Conservation (phyloP, 2,888 invertebrate species). For the Chloroclystis v-ata region DNA sequence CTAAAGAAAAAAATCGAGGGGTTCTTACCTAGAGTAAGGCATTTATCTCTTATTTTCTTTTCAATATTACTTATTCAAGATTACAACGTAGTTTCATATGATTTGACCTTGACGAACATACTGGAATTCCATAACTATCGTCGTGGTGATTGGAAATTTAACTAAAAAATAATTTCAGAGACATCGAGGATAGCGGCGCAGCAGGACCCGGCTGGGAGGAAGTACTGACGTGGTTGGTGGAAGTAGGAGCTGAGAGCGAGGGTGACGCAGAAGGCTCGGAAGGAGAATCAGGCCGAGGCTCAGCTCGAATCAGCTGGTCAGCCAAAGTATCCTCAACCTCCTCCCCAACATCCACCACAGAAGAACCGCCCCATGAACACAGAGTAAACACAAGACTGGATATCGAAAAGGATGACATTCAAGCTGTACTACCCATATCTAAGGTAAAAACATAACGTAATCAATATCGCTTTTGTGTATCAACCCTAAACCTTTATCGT, state of each 20-base stretch:
- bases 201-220: slow-evolving; percentile 82
- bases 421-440: slow-evolving; percentile 94
- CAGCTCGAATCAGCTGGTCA: slow-evolving; percentile 92
- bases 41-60: no score
- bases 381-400: slow-evolving; percentile 90
- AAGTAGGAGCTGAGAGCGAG: slow-evolving; percentile 89
- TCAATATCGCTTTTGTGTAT: slow-evolving; percentile 6
- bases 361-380: slow-evolving; percentile 68
- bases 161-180: no score
- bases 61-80: no score
- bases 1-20: no score
- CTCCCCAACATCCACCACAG: slow-evolving; percentile 53
- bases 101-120: no score
- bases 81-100: no score
- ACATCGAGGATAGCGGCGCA: slow-evolving; percentile 60
- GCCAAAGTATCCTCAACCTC: slow-evolving; percentile 72
- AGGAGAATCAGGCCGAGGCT: slow-evolving; percentile 83
- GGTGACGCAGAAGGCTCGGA: slow-evolving; percentile 67
- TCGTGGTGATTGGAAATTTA: no score
- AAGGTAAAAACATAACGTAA: slow-evolving; percentile 80
- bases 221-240: slow-evolving; percentile 93
- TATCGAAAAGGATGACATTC: slow-evolving; percentile 95
- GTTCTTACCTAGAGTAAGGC: no score
- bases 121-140: no score
- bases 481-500: not conserved